phyloP scores from a whole-genome alignment of 2,888 invertebrate genomes.

The Eupsilia transversa region DNA sequence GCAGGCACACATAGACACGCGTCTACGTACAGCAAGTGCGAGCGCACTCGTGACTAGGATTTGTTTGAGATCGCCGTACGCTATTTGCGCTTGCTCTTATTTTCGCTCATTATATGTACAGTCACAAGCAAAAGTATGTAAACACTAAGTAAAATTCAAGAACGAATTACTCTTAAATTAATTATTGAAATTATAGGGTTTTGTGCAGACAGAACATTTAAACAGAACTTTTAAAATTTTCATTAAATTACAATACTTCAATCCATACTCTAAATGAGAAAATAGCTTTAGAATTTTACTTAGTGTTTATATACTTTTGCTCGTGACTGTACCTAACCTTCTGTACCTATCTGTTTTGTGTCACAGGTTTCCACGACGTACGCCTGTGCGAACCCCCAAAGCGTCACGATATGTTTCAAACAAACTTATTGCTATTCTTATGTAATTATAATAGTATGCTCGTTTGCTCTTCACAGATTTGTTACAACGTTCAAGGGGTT shows the following conservation, averaged over 20 bases:
- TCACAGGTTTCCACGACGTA: slow-evolving; percentile 18
- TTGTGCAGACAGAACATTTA: too few relatives aligned
- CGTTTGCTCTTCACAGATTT: slow-evolving; percentile 53
- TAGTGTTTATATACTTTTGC: too few relatives aligned
- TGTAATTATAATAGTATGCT: slow-evolving; percentile 61
- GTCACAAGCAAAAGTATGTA: too few relatives aligned
- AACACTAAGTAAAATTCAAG: too few relatives aligned
- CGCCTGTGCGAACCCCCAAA: slow-evolving; percentile 51
- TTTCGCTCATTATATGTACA: background rate
- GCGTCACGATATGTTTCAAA: slow-evolving; percentile 62
- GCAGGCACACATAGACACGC: background rate
- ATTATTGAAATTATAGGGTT: too few relatives aligned
- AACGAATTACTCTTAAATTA: too few relatives aligned
- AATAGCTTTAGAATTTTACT: too few relatives aligned
- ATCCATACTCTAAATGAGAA: too few relatives aligned
- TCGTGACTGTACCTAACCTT: too few relatives aligned
- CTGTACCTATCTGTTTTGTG: slow-evolving; percentile 7
- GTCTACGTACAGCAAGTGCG: background rate
- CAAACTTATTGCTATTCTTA: slow-evolving; percentile 68
- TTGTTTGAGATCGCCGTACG: background rate
- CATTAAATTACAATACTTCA: too few relatives aligned
- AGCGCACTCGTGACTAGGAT: background rate
- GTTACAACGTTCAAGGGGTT: slow-evolving; percentile 25
- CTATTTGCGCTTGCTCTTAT: background rate
- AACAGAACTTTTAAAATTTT: too few relatives aligned